Evolutionary conservation across 2,888 invertebrate genomes (phyloP).

Genomic region (Asteroscopus sphinx): DNA sequence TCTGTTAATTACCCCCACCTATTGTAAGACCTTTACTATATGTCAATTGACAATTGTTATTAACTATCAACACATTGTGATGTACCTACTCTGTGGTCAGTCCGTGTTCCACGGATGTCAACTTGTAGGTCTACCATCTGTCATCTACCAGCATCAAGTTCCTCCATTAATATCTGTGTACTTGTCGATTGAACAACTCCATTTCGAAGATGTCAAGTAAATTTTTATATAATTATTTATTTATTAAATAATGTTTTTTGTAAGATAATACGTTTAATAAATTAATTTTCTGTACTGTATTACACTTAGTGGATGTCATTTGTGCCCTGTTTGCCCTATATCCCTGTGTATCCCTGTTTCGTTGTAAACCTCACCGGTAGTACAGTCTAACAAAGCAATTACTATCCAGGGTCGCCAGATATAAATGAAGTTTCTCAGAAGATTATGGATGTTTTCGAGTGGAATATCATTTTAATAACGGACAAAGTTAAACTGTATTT

Average conservation of each 20-base stretch:
- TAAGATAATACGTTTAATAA: conserved; percentile 87
- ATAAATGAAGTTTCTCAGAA: too few relatives aligned
- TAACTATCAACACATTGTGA: conserved; percentile 78
- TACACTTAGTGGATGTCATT: conserved; percentile 74
- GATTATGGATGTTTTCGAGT: too few relatives aligned
- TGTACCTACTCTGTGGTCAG: conserved; percentile 65
- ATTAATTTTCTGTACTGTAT: conserved; percentile 87
- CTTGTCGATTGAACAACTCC: conserved; percentile 70
- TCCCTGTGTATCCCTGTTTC: conserved; percentile 32
- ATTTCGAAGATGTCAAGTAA: conserved; percentile 77
- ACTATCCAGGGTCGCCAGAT: too few relatives aligned
- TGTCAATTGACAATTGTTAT: conserved; percentile 76
- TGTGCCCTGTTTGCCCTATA: conserved; percentile 48
- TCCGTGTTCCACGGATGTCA: conserved; percentile 39
- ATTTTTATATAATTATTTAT: conserved; percentile 82
- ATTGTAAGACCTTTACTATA: conserved; percentile 76
- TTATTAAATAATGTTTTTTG: conserved; percentile 84
- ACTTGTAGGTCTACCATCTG: conserved; percentile 56
- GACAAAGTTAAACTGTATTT: too few relatives aligned
- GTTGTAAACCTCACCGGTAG: conserved; percentile 19
- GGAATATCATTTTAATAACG: too few relatives aligned
- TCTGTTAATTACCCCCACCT: conserved; percentile 78
- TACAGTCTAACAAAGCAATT: too few relatives aligned
- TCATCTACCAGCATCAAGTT: conserved; percentile 63
- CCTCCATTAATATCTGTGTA: conserved; percentile 73